phyloP scores from a whole-genome alignment of 2,888 invertebrate species.

The Ichneumoninae sp. region DNA sequence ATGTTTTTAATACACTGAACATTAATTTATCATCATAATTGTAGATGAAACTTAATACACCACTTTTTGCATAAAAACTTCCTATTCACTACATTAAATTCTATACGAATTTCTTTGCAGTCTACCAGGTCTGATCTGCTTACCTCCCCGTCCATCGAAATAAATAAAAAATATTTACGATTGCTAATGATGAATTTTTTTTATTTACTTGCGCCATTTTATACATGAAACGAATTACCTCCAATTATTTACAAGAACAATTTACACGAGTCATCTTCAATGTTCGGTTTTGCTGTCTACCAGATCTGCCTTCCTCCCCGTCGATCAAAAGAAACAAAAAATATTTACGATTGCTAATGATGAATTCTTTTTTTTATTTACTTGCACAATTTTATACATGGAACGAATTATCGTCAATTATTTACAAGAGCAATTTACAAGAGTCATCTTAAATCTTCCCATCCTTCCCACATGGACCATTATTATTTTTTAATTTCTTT shows the following conservation, averaged over 20 bases:
- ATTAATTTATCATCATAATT: too few species aligned
- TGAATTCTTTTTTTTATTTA: background rate
- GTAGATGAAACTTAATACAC: background rate
- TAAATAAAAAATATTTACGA: background rate
- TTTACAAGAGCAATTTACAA: background rate
- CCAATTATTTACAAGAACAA: background rate
- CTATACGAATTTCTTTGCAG: too few species aligned
- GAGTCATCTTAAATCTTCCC: background rate
- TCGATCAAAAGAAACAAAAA: background rate
- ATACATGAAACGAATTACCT: background rate
- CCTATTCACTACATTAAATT: too few species aligned
- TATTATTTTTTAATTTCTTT: conserved; percentile 9
- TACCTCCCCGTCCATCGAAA: too few species aligned
- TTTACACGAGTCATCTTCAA: background rate
- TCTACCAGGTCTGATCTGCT: too few species aligned
- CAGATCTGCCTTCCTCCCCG: too few species aligned
- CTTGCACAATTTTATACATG: background rate
- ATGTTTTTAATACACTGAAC: too few species aligned
- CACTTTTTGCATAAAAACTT: too few species aligned
- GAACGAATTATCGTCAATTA: background rate
- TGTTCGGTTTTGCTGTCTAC: background rate
- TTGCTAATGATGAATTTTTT: background rate
- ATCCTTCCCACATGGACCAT: conserved; percentile 55
- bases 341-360: background rate
- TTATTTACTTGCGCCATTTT: background rate